Evolutionary conservation across 2,888 invertebrate species (phyloP), one percentile per base, ranked within the genome.

Genomic region (Rhyacophila evoluta): DNA sequence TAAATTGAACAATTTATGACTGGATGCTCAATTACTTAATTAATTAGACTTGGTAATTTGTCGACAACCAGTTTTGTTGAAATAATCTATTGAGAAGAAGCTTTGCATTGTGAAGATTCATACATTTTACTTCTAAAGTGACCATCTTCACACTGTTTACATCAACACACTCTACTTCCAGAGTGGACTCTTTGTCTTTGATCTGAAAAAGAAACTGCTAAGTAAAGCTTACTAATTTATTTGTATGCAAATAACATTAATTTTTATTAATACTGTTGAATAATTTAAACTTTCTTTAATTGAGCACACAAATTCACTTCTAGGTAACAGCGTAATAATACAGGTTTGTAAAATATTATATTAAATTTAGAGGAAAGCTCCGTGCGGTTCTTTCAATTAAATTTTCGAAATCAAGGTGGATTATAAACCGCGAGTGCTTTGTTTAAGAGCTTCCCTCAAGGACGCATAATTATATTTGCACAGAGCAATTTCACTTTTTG

Each of bases 401-500:
- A 55, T 55, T 55, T 55, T 15, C 55, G 36, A 72, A 72, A 72
- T 72, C 33, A 72, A 72, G 72, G 72, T 72, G 36, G 25, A 33
- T 72, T 55, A 55, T 12, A 37, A 76, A 36, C 71, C 71, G 55
- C 71, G 27, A 55, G 28, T 33, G 55, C 77, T 69, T 77, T 73
- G 72, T 73, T 77, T 77, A 73, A 73, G 72, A 77, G 77, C 72
- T 77, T 77, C 72, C 69, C 72, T 72, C 72, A 67, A 67, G 68
- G 77, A 33, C 38, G 19, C 72, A 68, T 78, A 78, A 78, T 78
- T 74, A 78, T 69, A 73, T 74, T 74, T 37, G 77, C 33, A 39
- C 55, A 55, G 67, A 74, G 77, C 74, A 74, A 78, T 78, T 78
- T 78, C 19, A 78, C 36, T 78, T 78, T 78, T 68, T 72, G 72